Percentiles rank a stretch among this genome's conserved stretches.
These are phyloP conservation scores for Cygnus olor DNA, from an alignment of 2,797 vertebrate genomes.

Conservation along the genomic window DNA sequence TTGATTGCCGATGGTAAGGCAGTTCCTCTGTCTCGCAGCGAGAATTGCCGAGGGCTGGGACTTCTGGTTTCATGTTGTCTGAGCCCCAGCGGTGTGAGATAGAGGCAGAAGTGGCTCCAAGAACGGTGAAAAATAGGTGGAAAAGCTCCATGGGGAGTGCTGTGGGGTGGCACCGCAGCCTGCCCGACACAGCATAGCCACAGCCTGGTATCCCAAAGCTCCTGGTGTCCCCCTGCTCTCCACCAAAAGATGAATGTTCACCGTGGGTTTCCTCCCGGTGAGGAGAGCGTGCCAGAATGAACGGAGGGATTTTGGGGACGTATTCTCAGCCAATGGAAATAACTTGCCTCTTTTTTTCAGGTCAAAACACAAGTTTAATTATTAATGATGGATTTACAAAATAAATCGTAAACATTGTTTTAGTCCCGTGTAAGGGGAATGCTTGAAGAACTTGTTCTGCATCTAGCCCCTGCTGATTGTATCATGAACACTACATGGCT, in stretches of 20 bases:
- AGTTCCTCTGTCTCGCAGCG: not conserved
- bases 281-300: fast-evolving
- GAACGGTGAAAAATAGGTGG: not conserved
- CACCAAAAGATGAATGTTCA: not conserved
- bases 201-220: not conserved
- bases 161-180: fast-evolving
- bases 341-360: not conserved
- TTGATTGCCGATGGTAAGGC: fast-evolving
- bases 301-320: not conserved
- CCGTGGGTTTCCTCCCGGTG: fast-evolving
- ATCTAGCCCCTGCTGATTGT: not conserved
- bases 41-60: fast-evolving
- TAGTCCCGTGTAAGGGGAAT: not conserved
- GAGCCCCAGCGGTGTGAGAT: not conserved
- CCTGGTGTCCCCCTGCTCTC: not conserved
- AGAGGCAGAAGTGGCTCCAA: not conserved
- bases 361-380: not conserved
- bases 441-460: not conserved
- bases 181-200: fast-evolving
- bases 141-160: not conserved
- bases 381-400: not conserved
- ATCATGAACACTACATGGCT: not conserved
- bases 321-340: not conserved
- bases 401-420: not conserved
- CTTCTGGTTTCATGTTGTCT: not conserved